Evolutionary conservation across 2,888 invertebrate genomes (phyloP).

Genomic region (Spialia ferax): DNA sequence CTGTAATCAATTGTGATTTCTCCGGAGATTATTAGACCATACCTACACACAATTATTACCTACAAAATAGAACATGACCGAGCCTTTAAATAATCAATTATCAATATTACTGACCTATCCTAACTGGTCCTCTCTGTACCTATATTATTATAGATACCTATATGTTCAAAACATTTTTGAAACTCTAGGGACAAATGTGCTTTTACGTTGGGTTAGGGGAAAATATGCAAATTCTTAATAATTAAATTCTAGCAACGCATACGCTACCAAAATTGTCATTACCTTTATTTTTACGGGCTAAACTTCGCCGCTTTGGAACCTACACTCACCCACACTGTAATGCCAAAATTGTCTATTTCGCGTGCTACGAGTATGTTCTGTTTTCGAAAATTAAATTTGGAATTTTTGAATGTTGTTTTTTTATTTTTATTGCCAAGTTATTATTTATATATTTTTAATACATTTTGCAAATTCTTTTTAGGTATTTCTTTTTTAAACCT

Average conservation of each 20-base stretch:
- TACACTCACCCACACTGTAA: conserved; percentile 20
- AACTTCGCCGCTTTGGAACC: conserved; percentile 39
- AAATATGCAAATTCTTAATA: conserved; percentile 74
- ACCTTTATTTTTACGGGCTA: conserved; percentile 38
- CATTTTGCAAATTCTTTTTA: neutral
- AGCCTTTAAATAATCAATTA: too few relatives aligned
- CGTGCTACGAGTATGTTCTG: conserved; percentile 2
- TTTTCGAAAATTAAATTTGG: conserved; percentile 13
- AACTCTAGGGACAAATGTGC: conserved; percentile 33
- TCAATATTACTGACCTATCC: too few relatives aligned
- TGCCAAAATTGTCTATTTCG: conserved; percentile 29
- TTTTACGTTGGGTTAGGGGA: conserved; percentile 45
- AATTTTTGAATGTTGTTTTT: neutral
- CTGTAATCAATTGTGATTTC: too few relatives aligned
- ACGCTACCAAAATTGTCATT: conserved; percentile 62
- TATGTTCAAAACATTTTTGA: conserved; percentile 32
- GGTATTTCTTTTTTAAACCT: neutral
- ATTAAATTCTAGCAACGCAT: conserved; percentile 71
- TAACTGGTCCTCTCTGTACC: too few relatives aligned
- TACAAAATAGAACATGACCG: too few relatives aligned
- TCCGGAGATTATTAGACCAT: too few relatives aligned
- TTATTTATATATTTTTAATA: neutral
- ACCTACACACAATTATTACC: too few relatives aligned
- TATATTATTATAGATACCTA: neutral
- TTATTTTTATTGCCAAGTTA: neutral